These are phyloP conservation scores for Smittia aterrima DNA, from an alignment of 2,888 invertebrate species.

Conservation along the genomic window DNA sequence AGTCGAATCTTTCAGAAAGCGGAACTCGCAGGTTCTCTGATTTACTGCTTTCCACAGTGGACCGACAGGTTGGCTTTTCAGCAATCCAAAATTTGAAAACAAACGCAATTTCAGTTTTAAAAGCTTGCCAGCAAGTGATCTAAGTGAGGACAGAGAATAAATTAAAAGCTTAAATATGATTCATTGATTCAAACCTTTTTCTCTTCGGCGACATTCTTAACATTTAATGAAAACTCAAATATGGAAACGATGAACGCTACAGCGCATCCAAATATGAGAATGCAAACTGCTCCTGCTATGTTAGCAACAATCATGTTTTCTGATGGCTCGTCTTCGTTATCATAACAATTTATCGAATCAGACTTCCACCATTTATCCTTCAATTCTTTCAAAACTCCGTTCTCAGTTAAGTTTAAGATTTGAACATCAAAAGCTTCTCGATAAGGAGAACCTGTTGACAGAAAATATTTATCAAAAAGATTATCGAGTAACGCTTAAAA, in stretches of 20 bases:
- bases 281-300: conserved; percentile 90
- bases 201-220: conserved; percentile 71
- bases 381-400: conserved; percentile 73
- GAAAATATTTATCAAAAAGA: too few species aligned
- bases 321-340: too few species aligned
- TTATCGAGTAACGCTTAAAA: too few species aligned
- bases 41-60: too few species aligned
- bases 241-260: conserved; percentile 72
- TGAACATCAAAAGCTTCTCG: conserved; percentile 80
- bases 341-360: too few species aligned
- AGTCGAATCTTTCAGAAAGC: too few species aligned
- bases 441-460: conserved; percentile 77
- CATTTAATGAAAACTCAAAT: conserved; percentile 82
- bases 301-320: conserved; percentile 45
- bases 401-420: conserved; percentile 86
- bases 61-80: too few species aligned
- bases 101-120: conserved; percentile 68
- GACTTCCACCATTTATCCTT: conserved; percentile 91
- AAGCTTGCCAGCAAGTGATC: conserved; percentile 68
- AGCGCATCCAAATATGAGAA: conserved; percentile 71
- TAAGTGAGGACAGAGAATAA: conserved; percentile 52
- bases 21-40: too few species aligned
- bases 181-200: conserved; percentile 64
- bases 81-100: conserved; percentile 71
- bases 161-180: not conserved